phyloP scores from a whole-genome alignment of 92 coral and sea anemone genomes.

The Epizoanthus fatuus region DNA sequence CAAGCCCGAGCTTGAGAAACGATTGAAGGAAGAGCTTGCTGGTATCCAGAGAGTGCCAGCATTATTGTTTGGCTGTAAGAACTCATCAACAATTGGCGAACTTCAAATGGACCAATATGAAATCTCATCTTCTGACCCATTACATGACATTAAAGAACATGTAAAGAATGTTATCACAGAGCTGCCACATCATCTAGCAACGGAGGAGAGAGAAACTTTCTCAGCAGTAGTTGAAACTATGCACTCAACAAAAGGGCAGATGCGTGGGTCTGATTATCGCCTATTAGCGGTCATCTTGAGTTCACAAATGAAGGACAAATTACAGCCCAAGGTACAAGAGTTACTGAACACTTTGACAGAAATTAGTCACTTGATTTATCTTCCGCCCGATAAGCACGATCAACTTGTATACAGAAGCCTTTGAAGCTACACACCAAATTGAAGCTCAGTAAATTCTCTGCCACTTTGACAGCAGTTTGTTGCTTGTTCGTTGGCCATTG shows the following conservation, averaged over 20 bases:
- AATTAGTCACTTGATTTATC: constrained; percentile 14
- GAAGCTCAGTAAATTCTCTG: too few relatives aligned
- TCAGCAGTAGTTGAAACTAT: not conserved
- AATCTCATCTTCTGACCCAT: not conserved
- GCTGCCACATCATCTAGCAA: not conserved
- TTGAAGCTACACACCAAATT: too few relatives aligned
- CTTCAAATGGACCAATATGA: constrained; percentile 11
- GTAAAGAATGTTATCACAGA: not conserved
- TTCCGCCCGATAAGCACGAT: not conserved
- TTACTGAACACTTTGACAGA: constrained; percentile 26
- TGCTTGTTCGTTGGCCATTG: too few relatives aligned
- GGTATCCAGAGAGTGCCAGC: constrained; percentile 23
- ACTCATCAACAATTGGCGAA: not conserved
- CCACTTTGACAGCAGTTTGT: too few relatives aligned
- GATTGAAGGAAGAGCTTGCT: constrained; percentile 18
- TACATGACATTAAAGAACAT: constrained; percentile 12
- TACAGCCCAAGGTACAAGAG: constrained; percentile 23
- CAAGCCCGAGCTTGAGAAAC: constrained; percentile 5
- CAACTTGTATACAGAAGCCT: too few relatives aligned
- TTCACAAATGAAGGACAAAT: not conserved
- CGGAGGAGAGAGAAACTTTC: not conserved
- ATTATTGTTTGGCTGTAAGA: constrained; percentile 25
- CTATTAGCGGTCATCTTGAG: too few relatives aligned
- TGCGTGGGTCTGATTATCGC: too few relatives aligned
- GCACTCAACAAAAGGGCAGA: too few relatives aligned